phyloP scores from a whole-genome alignment of 2,797 vertebrate genomes.

The Taeniopygia guttata region DNA sequence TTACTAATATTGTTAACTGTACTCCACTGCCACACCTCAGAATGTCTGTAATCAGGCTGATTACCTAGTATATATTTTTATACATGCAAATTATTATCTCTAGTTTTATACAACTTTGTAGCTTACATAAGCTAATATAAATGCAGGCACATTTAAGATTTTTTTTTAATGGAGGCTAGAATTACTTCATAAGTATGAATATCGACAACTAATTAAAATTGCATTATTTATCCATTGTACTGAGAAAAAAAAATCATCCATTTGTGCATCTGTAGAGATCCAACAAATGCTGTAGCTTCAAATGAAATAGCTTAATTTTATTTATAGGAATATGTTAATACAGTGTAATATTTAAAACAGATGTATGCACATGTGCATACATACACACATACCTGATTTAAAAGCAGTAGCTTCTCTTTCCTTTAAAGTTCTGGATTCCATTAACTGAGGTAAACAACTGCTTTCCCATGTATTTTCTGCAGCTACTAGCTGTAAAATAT shows the following conservation, averaged over 20 bases:
- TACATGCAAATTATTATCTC: background rate
- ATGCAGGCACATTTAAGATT: background rate
- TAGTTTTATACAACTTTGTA: background rate
- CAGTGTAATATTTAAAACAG: background rate
- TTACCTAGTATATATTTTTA: background rate
- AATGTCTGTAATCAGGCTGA: background rate
- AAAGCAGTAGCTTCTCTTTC: slow-evolving; percentile 16
- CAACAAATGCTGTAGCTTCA: background rate
- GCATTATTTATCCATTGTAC: background rate
- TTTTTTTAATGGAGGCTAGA: background rate
- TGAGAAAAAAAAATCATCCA: background rate
- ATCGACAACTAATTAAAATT: background rate
- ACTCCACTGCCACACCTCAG: background rate
- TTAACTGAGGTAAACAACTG: slow-evolving; percentile 25
- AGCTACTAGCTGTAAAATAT: slow-evolving; percentile 72
- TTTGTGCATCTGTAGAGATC: background rate
- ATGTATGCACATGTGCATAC: background rate
- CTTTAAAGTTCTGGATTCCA: slow-evolving; percentile 43
- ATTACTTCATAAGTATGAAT: background rate
- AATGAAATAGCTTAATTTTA: background rate
- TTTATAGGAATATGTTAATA: background rate
- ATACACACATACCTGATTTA: slow-evolving; percentile 70
- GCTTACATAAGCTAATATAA: background rate
- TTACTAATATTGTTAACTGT: background rate
- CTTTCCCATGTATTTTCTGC: slow-evolving; percentile 51